These are phyloP conservation scores for Drosophila albomicans DNA, from an alignment of 1,140 invertebrate genomes.

Conservation along the genomic window DNA sequence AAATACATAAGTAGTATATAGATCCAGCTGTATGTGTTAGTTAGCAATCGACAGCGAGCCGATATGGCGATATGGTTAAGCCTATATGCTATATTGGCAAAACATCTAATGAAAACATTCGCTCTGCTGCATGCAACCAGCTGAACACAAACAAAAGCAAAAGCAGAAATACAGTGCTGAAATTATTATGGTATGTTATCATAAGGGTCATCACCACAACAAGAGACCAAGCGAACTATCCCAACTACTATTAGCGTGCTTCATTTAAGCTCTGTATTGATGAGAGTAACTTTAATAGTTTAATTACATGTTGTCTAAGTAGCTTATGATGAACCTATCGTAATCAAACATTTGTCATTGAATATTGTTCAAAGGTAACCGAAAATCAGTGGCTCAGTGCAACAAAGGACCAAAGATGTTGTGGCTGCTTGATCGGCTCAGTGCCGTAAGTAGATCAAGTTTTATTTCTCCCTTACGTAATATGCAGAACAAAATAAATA, in stretches of 20 bases:
- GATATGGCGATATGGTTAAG: constrained; percentile 3
- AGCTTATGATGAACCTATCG: not conserved
- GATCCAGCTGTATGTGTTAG: not conserved
- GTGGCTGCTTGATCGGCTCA: not conserved
- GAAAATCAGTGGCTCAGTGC: not conserved
- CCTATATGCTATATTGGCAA: constrained; percentile 54
- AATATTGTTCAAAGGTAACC: not conserved
- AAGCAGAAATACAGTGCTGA: constrained; percentile 62
- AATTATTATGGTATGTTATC: constrained; percentile 78
- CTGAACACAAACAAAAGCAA: constrained; percentile 52
- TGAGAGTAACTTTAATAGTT: too few species aligned
- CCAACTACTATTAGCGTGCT: not conserved
- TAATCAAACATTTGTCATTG: not conserved
- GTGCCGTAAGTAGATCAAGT: constrained; percentile 30
- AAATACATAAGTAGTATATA: constrained; percentile 4
- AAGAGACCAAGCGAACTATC: not conserved
- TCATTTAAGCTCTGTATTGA: not conserved
- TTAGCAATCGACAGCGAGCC: not conserved
- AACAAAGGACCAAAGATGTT: not conserved
- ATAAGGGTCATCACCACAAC: constrained; percentile 43
- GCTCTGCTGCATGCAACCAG: constrained; percentile 29
- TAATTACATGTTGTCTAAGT: not conserved
- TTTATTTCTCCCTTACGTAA: constrained; percentile 27
- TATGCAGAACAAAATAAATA: not conserved
- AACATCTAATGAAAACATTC: constrained; percentile 70